Conservation (phyloP, 1,140 invertebrate genomes). For the Theocolax elegans region DNA sequence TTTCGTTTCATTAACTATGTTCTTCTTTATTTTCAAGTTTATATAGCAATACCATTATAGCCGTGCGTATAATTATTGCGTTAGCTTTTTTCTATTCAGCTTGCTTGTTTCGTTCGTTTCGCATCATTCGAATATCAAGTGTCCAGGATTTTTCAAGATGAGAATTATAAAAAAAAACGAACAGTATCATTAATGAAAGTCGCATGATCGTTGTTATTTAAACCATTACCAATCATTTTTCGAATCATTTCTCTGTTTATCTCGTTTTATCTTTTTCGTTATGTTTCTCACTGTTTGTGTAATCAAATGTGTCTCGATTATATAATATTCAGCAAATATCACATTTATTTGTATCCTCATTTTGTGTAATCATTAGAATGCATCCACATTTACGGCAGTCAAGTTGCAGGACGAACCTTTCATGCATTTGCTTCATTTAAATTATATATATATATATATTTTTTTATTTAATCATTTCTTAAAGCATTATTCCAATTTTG, state of each 20-base stretch:
- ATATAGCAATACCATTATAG: too few relatives aligned
- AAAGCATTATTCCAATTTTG: too few relatives aligned
- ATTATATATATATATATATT: conserved; percentile 20
- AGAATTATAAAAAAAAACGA: too few relatives aligned
- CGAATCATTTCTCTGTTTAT: background rate
- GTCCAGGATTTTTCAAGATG: too few relatives aligned
- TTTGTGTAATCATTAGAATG: conserved; percentile 20
- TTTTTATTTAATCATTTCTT: too few relatives aligned
- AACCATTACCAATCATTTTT: conserved; percentile 23
- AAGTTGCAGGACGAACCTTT: conserved; percentile 1
- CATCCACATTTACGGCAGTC: conserved; percentile 3
- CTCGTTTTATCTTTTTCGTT: conserved; percentile 7
- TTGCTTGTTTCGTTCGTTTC: conserved; percentile 13
- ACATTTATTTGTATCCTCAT: background rate
- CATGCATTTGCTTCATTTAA: conserved; percentile 16
- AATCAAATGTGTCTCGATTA: conserved; percentile 16
- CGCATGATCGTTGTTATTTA: conserved; percentile 41
- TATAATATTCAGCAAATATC: background rate
- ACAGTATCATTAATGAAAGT: too few relatives aligned
- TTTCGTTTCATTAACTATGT: conserved; percentile 2
- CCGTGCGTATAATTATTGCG: too few relatives aligned
- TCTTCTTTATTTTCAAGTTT: too few relatives aligned
- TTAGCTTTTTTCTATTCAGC: background rate
- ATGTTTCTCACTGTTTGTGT: conserved; percentile 26
- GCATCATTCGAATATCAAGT: conserved; percentile 12